A percentile compares a stretch with the other conserved stretches of the same genome.
phyloP scores from a whole-genome alignment of 2,113 vertebrate species.

The Zosterops hypoxanthus region DNA sequence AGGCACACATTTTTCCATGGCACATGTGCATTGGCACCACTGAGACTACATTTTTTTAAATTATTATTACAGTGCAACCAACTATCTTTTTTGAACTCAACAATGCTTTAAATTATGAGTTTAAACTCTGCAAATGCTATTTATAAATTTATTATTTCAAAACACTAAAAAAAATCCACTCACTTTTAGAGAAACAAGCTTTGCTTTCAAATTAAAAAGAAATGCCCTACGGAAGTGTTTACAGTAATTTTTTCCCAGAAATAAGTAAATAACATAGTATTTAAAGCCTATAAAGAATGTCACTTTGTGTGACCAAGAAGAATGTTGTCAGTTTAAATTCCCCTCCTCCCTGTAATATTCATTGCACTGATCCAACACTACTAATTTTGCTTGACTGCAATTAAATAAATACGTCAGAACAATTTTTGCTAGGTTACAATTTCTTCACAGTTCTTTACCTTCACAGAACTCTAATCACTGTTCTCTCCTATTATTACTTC shows the following conservation, averaged over 20 bases:
- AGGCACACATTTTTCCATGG: neutral
- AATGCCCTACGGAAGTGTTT: neutral
- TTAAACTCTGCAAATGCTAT: neutral
- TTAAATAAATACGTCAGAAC: neutral
- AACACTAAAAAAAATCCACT: neutral
- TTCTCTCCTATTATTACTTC: neutral
- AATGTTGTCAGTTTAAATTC: neutral
- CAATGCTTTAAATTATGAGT: neutral
- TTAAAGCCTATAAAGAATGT: neutral
- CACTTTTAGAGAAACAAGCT: neutral
- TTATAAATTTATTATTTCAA: neutral
- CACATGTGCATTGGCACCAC: neutral
- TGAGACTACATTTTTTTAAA: neutral
- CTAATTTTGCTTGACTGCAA: neutral
- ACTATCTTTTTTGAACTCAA: neutral
- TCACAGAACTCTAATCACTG: neutral
- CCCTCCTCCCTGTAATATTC: neutral
- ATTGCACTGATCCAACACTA: neutral
- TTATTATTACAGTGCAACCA: neutral
- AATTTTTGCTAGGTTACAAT: neutral
- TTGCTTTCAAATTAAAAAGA: neutral
- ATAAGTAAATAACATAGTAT: neutral
- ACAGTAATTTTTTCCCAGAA: neutral
- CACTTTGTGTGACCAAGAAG: neutral
- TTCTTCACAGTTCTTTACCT: neutral